Evolutionary conservation across 1,140 invertebrate genomes (phyloP), one percentile per base, ranked within the genome.

Genomic region (Wasmannia auropunctata): DNA sequence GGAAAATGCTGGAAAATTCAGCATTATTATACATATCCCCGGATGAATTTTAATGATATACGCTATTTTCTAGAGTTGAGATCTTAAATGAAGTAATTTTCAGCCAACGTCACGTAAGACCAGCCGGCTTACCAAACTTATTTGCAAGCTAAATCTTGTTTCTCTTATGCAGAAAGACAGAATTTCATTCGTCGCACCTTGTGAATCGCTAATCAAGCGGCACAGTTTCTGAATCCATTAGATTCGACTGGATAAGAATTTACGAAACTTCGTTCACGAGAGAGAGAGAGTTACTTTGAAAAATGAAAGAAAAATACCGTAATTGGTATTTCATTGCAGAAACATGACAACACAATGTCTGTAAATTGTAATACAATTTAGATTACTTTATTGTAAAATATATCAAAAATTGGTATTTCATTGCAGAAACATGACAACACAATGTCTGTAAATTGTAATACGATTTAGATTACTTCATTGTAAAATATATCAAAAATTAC

Each of bases 61-160:
- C 51, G 49, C n/a, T 56, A 81, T 34, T 70, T 65, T 46, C 28
- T 25, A 43, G 37, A 14, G 14, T 70, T 31, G 22, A 74, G 34
- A 58, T 8, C 67, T 83, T 31, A 43, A 54, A 72, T 19, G n/a
- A 83, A 60, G 37, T 49, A 72, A 58, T 74, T 74, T 58, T 83
- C 67, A 43, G 14, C 25, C 25, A 34, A 74, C 49, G 37, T 74
- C 67, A 69, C 28, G 16, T 28, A 83, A 58, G 67, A 83, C 34
- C 25, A 34, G 51, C 37, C 7, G 14, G 51, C 37, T 83, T 72
- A 58, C 37, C 37, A 22, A 34, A 72, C 67, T 83, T 83, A 74
- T 83, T 83, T 83, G 79, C 67, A 83, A 83, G 67, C 49, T 72
- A 83, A 83, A 83, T 58, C 70, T 83, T 69, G 51, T 60, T 56